Conservation (phyloP, 2,797 vertebrate species). For the Tinamus major region DNA sequence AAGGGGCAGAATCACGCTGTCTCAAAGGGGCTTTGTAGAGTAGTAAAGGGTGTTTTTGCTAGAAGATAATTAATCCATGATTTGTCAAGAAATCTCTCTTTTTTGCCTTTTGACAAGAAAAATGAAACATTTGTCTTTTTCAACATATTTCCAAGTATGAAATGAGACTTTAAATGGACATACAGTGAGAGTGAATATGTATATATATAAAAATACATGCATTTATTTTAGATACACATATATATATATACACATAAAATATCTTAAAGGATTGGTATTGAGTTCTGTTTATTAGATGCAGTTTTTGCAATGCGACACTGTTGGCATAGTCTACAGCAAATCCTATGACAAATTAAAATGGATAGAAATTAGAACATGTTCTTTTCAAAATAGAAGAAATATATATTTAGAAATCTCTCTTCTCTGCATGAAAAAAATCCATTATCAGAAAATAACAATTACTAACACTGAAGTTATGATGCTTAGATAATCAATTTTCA, state of each 20-base stretch:
- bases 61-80: neutral
- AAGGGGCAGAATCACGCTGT: neutral
- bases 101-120: neutral
- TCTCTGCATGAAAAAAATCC: neutral
- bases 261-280: neutral
- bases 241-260: neutral
- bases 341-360: neutral
- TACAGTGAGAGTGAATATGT: neutral
- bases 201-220: neutral
- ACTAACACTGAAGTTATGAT: neutral
- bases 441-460: neutral
- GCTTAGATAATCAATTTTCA: neutral
- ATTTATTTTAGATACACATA: neutral
- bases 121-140: neutral
- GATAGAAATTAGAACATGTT: neutral
- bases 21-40: neutral
- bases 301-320: neutral
- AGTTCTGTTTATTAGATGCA: neutral
- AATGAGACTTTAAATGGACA: neutral
- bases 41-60: no score
- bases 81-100: neutral
- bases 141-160: neutral
- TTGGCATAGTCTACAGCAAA: neutral
- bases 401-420: neutral
- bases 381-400: neutral